These are phyloP conservation scores for Phenganax marumi DNA, from an alignment of 92 coral and sea anemone species.

Conservation along the genomic window DNA sequence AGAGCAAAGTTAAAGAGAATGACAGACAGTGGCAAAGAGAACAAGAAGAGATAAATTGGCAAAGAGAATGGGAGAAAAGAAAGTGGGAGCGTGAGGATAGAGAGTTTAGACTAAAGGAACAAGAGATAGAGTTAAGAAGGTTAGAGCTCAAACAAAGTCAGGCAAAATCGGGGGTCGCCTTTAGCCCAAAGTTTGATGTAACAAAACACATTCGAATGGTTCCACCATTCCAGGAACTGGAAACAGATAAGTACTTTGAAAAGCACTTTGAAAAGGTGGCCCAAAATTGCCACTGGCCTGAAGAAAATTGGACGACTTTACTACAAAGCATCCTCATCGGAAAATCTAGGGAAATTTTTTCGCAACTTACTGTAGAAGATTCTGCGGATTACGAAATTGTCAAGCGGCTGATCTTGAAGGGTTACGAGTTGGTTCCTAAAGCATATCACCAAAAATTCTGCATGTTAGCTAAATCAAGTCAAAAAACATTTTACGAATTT, in stretches of 20 bases:
- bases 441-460: constrained; percentile 64
- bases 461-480: constrained; percentile 27
- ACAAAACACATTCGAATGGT: no score
- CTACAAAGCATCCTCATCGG: constrained; percentile 38
- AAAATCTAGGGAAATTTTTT: constrained; percentile 56
- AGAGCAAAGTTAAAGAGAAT: background rate
- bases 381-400: constrained; percentile 54
- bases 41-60: no score
- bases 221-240: no score
- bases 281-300: constrained; percentile 50
- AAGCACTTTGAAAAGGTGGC: constrained; percentile 59
- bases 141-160: background rate
- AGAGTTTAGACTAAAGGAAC: no score
- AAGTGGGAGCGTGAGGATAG: background rate
- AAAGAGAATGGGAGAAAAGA: background rate
- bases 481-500: constrained; percentile 55
- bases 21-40: background rate
- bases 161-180: background rate
- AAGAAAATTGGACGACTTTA: constrained; percentile 45
- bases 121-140: no score
- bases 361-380: constrained; percentile 54
- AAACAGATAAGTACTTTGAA: no score
- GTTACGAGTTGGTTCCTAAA: constrained; percentile 59
- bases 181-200: constrained; percentile 32
- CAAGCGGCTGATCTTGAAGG: constrained; percentile 47